Evolutionary conservation across 2,113 vertebrate species (phyloP), one percentile per base, ranked within the genome.

Genomic region (Oncorhynchus kisutch): DNA sequence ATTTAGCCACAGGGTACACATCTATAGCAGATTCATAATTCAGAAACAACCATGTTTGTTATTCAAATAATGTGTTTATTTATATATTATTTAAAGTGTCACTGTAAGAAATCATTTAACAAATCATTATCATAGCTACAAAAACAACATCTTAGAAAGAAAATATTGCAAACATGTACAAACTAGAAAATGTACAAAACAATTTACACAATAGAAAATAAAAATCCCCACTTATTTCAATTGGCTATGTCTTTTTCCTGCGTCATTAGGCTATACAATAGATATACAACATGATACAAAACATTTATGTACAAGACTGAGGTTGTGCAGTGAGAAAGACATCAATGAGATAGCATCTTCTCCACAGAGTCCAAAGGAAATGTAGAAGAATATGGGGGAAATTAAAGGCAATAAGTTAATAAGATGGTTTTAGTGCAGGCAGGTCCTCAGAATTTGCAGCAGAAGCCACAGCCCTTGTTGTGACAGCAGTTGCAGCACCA

Each of bases 401-500:
- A 64, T 45, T 12, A 57, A 25, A 64, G 72, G 27, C 29, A 73
- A 31, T 34, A 31, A 64, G 20, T n/a, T 11, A 64, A 5, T 39
- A 45, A 39, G 5, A 49, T 25, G 29, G 29, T 4, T 29, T 13
- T 24, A 24, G 3, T 11, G n/a, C 2, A 18, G 39, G n/a, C 8
- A n/a, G 11, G 8, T 73, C 76, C 18, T 91, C 82, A 94, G 89
- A 88, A 92, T 67, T 0, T 91, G 89, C 95, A 96, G 91, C 96
- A 96, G 6, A 76, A 48, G 0, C 94, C 94, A 2, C 95, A 96
- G 9, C 45, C 82, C 16, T 78, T 78, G 13, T 89, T 82, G 0
- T 0, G 1, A 65, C 96, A 96, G 90, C 95, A 96, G 0, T 85
- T 84, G 16, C 94, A 95, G 89, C 95, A 96, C 70, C 70, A 93